Evolutionary conservation across 2,888 invertebrate species (phyloP).

Genomic region (Catocala fraxini): DNA sequence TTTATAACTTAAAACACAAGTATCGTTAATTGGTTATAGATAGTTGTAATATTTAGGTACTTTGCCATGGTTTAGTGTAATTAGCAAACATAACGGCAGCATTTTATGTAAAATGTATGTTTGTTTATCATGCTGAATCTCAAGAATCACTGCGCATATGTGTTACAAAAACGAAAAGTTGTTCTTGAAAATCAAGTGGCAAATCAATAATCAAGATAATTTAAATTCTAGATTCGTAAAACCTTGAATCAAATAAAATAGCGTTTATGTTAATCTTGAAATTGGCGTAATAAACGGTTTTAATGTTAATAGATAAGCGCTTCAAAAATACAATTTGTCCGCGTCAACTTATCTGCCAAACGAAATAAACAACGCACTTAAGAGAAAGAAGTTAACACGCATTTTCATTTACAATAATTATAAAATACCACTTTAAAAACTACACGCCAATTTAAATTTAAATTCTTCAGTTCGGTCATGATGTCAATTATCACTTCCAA

Average conservation of each 20-base stretch:
- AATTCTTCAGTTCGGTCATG: conserved; percentile 77
- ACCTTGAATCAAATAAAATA: no score
- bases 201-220: no score
- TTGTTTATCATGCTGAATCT: no score
- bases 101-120: no score
- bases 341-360: conserved; percentile 20
- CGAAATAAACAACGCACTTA: conserved; percentile 11
- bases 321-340: conserved; percentile 6
- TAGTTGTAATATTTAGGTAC: not conserved
- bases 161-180: not conserved
- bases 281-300: conserved; percentile 2
- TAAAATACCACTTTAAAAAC: conserved; percentile 45
- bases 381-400: conserved; percentile 6
- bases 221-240: no score
- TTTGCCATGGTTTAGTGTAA: conserved; percentile 51
- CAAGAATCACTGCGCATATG: no score
- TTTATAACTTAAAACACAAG: no score
- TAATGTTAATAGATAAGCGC: conserved; percentile 13
- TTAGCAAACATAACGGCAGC: conserved; percentile 38
- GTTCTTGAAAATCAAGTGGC: no score
- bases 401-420: conserved; percentile 34
- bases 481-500: conserved; percentile 86
- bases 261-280: not conserved
- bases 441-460: conserved; percentile 76
- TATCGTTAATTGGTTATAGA: not conserved